Conservation (phyloP, 1,140 invertebrate genomes). For the Drosophila kikkawai region DNA sequence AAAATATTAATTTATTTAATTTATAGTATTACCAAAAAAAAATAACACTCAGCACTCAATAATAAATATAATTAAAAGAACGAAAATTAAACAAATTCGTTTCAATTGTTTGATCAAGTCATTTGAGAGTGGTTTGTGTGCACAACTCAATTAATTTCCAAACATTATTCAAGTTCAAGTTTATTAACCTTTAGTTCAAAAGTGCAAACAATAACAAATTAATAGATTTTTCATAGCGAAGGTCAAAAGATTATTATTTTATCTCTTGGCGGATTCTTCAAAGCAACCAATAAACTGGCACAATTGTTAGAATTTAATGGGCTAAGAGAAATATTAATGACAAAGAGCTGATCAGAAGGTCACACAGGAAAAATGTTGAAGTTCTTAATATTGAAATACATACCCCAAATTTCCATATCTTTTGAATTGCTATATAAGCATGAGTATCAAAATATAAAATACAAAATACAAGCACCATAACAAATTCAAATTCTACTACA, state of each 20-base stretch:
- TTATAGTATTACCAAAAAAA: background rate
- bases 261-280: conserved; percentile 40
- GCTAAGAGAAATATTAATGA: conserved; percentile 11
- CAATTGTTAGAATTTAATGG: conserved; percentile 39
- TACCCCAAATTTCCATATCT: background rate
- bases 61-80: conserved; percentile 36
- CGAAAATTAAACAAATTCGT: conserved; percentile 30
- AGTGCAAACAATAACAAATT: conserved; percentile 50
- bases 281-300: conserved; percentile 16
- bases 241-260: conserved; percentile 33
- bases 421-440: conserved; percentile 1
- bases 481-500: conserved; percentile 42
- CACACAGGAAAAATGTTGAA: background rate
- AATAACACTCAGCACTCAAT: conserved; percentile 8
- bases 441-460: conserved; percentile 14
- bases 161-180: conserved; percentile 72
- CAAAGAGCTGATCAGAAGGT: conserved; percentile 24
- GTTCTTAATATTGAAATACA: background rate
- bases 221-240: conserved; percentile 37
- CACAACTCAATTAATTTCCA: conserved; percentile 62
- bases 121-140: conserved; percentile 36
- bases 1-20: no score
- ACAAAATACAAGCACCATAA: conserved; percentile 32
- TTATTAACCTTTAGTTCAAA: conserved; percentile 67
- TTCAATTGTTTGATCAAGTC: conserved; percentile 35